These are phyloP conservation scores for Paratilapia polleni DNA, from an alignment of 2,113 vertebrate genomes.

Conservation along the genomic window DNA sequence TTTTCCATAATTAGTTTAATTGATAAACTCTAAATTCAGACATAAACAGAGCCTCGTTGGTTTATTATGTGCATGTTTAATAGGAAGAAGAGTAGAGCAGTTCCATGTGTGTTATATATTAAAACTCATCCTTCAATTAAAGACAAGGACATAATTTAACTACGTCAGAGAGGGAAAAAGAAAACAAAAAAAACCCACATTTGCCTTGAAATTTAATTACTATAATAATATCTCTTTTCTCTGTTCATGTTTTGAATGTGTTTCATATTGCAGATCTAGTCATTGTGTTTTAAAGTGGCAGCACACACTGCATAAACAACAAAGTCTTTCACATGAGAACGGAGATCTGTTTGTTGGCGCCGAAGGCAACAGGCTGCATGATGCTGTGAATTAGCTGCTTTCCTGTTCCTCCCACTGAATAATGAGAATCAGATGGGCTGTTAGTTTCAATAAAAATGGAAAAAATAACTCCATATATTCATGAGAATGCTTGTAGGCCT, in stretches of 20 bases:
- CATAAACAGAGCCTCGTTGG: background rate
- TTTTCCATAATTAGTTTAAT: background rate
- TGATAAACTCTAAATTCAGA: background rate
- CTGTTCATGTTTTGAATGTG: background rate
- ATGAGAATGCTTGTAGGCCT: background rate
- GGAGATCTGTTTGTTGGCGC: slow-evolving; percentile 38
- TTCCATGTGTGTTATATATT: background rate
- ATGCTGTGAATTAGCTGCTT: slow-evolving; percentile 67
- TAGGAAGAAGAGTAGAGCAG: background rate
- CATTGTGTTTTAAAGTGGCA: slow-evolving; percentile 24
- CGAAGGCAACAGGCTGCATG: slow-evolving; percentile 58
- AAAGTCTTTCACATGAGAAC: slow-evolving; percentile 46
- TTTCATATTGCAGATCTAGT: slow-evolving; percentile 23
- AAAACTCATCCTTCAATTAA: background rate
- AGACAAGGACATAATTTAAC: background rate
- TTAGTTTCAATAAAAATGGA: background rate
- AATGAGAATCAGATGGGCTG: slow-evolving; percentile 69
- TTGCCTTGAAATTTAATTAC: slow-evolving; percentile 23
- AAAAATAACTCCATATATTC: background rate
- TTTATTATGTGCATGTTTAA: background rate
- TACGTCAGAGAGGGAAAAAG: slow-evolving; percentile 9
- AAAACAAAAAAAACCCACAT: no score
- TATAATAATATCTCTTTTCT: background rate
- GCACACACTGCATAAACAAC: slow-evolving; percentile 17
- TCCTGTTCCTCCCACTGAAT: slow-evolving; percentile 45